These are phyloP conservation scores for Sebastes nivosus DNA, from an alignment of 2,797 vertebrate genomes.

Conservation along the genomic window DNA sequence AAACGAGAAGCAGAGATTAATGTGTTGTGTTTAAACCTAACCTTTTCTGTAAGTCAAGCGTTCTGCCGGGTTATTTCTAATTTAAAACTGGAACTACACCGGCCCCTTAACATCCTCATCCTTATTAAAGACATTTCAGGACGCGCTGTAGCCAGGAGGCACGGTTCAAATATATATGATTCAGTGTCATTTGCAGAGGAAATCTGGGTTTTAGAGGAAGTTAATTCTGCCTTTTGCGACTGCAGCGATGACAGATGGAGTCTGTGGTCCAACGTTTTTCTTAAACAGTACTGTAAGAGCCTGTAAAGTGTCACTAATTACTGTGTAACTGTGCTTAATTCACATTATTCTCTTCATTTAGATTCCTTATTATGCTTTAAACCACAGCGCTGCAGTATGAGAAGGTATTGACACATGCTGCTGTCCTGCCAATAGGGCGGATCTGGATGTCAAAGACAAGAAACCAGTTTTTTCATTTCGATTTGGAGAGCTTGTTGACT, in stretches of 20 bases:
- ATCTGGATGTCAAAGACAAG: background rate
- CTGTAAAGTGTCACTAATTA: constrained; percentile 30
- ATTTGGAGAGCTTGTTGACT: constrained; percentile 29
- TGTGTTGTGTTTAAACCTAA: constrained; percentile 80
- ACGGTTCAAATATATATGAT: constrained; percentile 80
- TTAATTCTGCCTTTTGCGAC: constrained; percentile 64
- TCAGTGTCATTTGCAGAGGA: constrained; percentile 78
- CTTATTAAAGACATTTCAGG: constrained; percentile 84
- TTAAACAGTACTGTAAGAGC: background rate
- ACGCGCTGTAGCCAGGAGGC: constrained; percentile 77
- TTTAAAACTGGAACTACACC: constrained; percentile 79
- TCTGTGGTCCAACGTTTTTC: constrained; percentile 22
- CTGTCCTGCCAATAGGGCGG: background rate
- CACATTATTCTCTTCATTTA: constrained; percentile 17
- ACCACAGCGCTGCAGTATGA: background rate
- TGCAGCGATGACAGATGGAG: constrained; percentile 52
- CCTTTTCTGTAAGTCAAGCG: constrained; percentile 78
- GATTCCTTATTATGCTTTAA: background rate
- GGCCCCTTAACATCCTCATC: constrained; percentile 74
- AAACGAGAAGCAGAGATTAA: constrained; percentile 77
- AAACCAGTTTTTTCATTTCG: constrained; percentile 3
- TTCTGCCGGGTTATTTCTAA: constrained; percentile 78
- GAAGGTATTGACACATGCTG: background rate
- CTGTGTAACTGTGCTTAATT: constrained; percentile 10
- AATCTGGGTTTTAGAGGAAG: constrained; percentile 80